A percentile compares a stretch with the other conserved stretches of the same genome.
phyloP scores from a whole-genome alignment of 2,113 vertebrate genomes.

The Hippoglossus stenolepis region DNA sequence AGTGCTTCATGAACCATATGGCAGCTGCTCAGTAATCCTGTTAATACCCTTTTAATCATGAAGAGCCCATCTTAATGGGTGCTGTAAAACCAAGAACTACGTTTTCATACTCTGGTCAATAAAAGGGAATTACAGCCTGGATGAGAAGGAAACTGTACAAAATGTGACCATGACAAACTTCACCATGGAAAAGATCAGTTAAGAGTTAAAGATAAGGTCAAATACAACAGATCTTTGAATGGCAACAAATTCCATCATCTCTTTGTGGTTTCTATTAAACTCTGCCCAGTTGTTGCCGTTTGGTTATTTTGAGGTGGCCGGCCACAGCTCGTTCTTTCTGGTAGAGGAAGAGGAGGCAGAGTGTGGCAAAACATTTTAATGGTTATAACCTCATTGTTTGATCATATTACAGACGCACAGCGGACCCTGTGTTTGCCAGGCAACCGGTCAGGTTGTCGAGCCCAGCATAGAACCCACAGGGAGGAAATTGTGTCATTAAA shows the following conservation, averaged over 20 bases:
- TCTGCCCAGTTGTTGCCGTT: neutral
- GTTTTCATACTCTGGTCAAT: constrained; percentile 15
- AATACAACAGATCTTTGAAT: neutral
- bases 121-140: constrained; percentile 9
- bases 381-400: neutral
- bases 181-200: neutral
- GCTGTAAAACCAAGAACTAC: constrained; percentile 36
- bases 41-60: constrained; percentile 73
- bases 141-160: constrained; percentile 26
- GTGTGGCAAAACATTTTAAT: neutral
- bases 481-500: neutral
- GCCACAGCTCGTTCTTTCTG: constrained; percentile 22
- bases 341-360: neutral
- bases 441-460: neutral
- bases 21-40: constrained; percentile 61
- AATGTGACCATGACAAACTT: neutral
- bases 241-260: neutral
- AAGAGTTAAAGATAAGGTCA: neutral
- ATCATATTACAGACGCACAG: neutral
- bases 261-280: neutral
- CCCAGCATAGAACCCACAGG: neutral
- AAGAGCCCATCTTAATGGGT: constrained; percentile 32
- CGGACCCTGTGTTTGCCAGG: neutral
- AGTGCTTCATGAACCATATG: constrained; percentile 60
- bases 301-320: constrained; percentile 3